Percentiles rank a stretch among this genome's conserved stretches.
Conservation (phyloP, 1,140 invertebrate species). For the Bombus confusus region DNA sequence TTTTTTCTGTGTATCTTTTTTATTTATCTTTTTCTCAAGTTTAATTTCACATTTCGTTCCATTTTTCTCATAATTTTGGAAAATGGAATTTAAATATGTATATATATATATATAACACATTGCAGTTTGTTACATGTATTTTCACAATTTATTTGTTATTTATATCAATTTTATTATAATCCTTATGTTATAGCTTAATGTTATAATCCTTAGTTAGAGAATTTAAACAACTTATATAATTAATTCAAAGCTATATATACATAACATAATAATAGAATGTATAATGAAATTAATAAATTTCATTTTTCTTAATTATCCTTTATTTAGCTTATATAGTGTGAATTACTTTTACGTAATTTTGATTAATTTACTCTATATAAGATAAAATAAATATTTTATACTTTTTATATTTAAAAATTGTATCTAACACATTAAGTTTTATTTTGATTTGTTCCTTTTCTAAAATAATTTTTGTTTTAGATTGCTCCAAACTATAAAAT, state of each 20-base stretch:
- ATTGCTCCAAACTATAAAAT: neutral
- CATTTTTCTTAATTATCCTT: neutral
- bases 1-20: neutral
- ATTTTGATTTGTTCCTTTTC: neutral
- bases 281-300: neutral
- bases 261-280: neutral
- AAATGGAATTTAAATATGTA: neutral
- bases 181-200: no score
- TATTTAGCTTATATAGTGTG: neutral
- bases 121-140: neutral
- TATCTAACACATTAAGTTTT: neutral
- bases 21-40: neutral
- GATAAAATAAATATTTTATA: neutral
- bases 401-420: neutral
- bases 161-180: neutral
- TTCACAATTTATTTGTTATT: neutral
- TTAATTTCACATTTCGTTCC: neutral
- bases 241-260: neutral
- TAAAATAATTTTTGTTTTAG: neutral
- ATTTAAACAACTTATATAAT: neutral
- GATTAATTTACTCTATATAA: neutral
- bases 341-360: neutral
- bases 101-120: neutral
- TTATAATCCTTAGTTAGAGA: neutral
- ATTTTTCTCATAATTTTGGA: neutral